Evolutionary conservation across 2,888 invertebrate species (phyloP).

Genomic region (Syrphus vitripennis): DNA sequence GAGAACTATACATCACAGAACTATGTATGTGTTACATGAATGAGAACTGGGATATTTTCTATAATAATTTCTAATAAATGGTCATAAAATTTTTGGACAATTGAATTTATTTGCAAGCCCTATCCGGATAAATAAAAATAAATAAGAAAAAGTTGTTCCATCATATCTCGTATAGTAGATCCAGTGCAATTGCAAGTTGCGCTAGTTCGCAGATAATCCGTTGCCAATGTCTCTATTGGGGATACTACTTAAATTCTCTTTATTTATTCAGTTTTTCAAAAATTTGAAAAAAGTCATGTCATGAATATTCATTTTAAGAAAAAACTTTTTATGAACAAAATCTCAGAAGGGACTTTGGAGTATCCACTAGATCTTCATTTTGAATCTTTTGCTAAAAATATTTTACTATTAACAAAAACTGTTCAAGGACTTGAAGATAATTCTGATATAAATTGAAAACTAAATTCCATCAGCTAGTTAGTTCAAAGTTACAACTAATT

Average conservation of each 20-base stretch:
- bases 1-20: slow-evolving; percentile 14
- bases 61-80: slow-evolving; percentile 51
- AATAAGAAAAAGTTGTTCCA: slow-evolving; percentile 22
- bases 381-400: neutral
- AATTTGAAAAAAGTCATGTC: neutral
- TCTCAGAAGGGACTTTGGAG: neutral
- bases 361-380: neutral
- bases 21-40: slow-evolving; percentile 26
- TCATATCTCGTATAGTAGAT: too few species aligned
- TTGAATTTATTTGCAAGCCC: slow-evolving; percentile 50
- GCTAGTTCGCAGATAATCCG: neutral
- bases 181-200: neutral
- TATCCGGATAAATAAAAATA: slow-evolving; percentile 20
- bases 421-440: too few species aligned
- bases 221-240: slow-evolving; percentile 13
- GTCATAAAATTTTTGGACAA: slow-evolving; percentile 50
- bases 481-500: neutral
- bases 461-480: neutral
- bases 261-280: slow-evolving; percentile 5
- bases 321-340: slow-evolving; percentile 12
- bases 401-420: neutral
- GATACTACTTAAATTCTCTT: slow-evolving; percentile 14
- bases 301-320: slow-evolving; percentile 56
- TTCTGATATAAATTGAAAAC: too few species aligned
- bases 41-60: slow-evolving; percentile 48